These are phyloP conservation scores for Diploptera punctata DNA, from an alignment of 2,888 invertebrate species.

Conservation along the genomic window DNA sequence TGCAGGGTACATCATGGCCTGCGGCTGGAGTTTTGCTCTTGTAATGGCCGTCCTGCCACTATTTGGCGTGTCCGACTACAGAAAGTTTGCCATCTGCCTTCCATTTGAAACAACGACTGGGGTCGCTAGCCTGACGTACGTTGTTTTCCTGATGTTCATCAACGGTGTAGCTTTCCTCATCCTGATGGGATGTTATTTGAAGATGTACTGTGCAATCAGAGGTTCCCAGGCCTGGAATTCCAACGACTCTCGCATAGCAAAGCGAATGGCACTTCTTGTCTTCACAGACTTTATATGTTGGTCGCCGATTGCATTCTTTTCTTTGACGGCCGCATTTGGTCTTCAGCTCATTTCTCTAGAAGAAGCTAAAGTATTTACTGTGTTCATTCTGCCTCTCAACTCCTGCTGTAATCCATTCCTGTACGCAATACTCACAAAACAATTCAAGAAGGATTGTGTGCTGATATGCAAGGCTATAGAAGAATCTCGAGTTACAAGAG, in stretches of 20 bases:
- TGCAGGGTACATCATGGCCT: constrained; percentile 90
- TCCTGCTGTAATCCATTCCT: constrained; percentile 98
- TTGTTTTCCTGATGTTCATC: constrained; percentile 87
- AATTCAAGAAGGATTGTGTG: constrained; percentile 97
- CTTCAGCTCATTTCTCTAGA: constrained; percentile 89
- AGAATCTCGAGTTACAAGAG: constrained; percentile 87
- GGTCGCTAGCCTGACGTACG: constrained; percentile 82
- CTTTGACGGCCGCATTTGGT: constrained; percentile 92
- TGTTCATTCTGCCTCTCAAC: constrained; percentile 94
- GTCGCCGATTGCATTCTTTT: constrained; percentile 97
- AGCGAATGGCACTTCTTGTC: constrained; percentile 94
- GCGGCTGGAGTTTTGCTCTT: constrained; percentile 91
- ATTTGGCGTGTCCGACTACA: constrained; percentile 91
- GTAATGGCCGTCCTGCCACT: constrained; percentile 88
- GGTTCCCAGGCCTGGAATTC: constrained; percentile 98
- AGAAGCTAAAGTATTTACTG: constrained; percentile 94
- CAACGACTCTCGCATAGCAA: constrained; percentile 95
- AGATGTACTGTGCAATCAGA: constrained; percentile 98
- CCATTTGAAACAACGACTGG: constrained; percentile 90
- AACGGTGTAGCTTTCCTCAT: constrained; percentile 95
- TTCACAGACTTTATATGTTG: constrained; percentile 98
- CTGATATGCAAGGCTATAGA: constrained; percentile 96
- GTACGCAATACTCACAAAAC: constrained; percentile 96
- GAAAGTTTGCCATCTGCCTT: constrained; percentile 95
- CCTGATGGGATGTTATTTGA: constrained; percentile 93